Percentiles rank a stretch among this genome's conserved stretches.
phyloP scores from a whole-genome alignment of 2,797 vertebrate species.

The Ciconia nigra region DNA sequence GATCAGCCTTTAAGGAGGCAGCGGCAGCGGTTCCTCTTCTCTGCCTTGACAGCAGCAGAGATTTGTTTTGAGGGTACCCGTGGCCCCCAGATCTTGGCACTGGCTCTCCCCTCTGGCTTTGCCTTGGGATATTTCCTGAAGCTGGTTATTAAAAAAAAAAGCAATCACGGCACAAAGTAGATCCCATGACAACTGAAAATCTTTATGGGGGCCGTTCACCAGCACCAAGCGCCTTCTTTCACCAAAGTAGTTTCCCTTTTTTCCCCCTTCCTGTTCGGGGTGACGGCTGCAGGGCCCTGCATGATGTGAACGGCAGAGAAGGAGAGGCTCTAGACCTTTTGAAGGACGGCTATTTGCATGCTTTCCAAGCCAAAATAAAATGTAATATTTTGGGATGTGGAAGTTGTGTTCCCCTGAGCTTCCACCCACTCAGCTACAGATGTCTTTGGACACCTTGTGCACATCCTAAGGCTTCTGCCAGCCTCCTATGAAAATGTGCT shows the following conservation, averaged over 20 bases:
- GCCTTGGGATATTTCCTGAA: neutral
- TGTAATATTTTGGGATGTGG: neutral
- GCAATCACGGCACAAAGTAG: neutral
- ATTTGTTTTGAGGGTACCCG: neutral
- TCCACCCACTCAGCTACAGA: neutral
- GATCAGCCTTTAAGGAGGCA: neutral
- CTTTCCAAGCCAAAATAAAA: neutral
- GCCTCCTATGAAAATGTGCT: neutral
- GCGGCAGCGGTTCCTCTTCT: neutral
- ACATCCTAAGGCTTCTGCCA: neutral
- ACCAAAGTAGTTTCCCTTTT: neutral
- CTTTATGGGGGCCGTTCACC: neutral
- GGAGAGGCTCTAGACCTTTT: neutral
- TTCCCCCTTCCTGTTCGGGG: neutral
- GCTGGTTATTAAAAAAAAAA: neutral
- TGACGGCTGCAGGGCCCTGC: accelerated
- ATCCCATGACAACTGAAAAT: neutral
- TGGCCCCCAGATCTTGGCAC: neutral
- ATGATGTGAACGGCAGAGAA: neutral
- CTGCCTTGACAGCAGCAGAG: neutral
- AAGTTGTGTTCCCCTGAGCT: neutral
- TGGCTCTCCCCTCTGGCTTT: neutral
- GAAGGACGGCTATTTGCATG: neutral
- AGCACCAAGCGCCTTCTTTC: accelerated
- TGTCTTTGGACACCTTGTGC: neutral